Evolutionary conservation across 2,113 vertebrate genomes (phyloP).

Genomic region (Oreochromis spilurus): DNA sequence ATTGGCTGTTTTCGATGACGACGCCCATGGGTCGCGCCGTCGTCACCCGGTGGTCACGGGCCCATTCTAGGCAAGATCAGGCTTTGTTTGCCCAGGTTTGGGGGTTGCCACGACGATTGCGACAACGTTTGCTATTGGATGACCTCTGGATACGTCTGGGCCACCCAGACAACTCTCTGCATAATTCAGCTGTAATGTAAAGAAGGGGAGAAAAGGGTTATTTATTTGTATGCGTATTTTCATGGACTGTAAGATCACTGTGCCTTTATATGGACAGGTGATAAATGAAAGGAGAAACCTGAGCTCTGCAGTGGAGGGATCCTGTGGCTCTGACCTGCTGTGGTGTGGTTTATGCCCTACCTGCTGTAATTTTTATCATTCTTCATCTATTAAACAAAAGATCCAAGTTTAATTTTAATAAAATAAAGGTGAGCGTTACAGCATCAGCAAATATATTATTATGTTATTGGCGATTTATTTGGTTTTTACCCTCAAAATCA

Average conservation of each 20-base stretch:
- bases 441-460: background rate
- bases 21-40: background rate
- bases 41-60: background rate
- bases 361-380: background rate
- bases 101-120: slow-evolving; percentile 48
- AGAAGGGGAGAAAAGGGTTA: background rate
- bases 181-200: slow-evolving; percentile 65
- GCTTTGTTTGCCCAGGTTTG: slow-evolving; percentile 64
- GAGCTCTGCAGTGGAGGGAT: background rate
- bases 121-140: slow-evolving; percentile 55
- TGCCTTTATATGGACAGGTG: background rate
- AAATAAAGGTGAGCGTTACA: background rate
- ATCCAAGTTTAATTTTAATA: background rate
- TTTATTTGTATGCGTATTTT: background rate
- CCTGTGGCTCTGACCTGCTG: background rate
- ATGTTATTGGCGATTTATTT: background rate
- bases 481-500: background rate
- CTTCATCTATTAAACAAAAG: background rate
- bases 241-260: background rate
- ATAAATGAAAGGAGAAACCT: background rate
- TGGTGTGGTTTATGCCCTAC: background rate
- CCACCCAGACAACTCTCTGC: slow-evolving; percentile 75
- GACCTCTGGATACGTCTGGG: slow-evolving; percentile 70
- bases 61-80: slow-evolving; percentile 17
- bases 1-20: slow-evolving; percentile 19